Conservation (phyloP, 2,888 invertebrate genomes). For the Strigamia maritima region DNA sequence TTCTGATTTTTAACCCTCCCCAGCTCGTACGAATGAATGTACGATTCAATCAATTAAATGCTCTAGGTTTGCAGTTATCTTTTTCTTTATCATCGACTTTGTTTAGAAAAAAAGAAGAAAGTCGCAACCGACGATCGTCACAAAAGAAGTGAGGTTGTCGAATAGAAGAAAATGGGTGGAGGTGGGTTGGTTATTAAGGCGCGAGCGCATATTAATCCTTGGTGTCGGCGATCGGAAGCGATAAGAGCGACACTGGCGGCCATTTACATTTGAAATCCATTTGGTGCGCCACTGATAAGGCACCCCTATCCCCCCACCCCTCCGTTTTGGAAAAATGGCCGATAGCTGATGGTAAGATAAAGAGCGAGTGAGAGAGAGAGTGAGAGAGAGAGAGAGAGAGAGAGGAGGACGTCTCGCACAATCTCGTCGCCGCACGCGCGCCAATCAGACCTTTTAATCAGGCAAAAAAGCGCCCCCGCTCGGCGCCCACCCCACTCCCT, state of each 20-base stretch:
- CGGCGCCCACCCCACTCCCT: constrained; percentile 23
- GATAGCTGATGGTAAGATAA: constrained; percentile 38
- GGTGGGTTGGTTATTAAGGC: constrained; percentile 37
- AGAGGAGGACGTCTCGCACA: constrained; percentile 35
- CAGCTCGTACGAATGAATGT: no score
- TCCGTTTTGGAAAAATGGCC: constrained; percentile 36
- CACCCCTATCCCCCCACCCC: constrained; percentile 15
- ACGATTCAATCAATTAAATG: constrained; percentile 1
- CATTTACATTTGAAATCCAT: constrained; percentile 40
- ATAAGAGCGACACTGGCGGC: constrained; percentile 35
- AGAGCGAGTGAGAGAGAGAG: constrained; percentile 18
- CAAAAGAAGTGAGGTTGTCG: constrained; percentile 15
- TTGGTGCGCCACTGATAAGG: constrained; percentile 36
- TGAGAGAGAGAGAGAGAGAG: neutral
- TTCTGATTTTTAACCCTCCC: neutral
- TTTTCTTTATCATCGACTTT: neutral
- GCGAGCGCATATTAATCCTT: constrained; percentile 39
- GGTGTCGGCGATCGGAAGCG: constrained; percentile 38
- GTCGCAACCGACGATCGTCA: constrained; percentile 15
- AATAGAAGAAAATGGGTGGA: constrained; percentile 10
- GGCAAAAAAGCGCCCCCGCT: constrained; percentile 36
- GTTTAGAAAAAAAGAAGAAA: neutral
- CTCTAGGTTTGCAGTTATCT: neutral
- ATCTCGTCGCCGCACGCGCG: constrained; percentile 15
- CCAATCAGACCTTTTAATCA: constrained; percentile 39